phyloP scores from a whole-genome alignment of 2,113 vertebrate species.

The Anguilla rostrata region DNA sequence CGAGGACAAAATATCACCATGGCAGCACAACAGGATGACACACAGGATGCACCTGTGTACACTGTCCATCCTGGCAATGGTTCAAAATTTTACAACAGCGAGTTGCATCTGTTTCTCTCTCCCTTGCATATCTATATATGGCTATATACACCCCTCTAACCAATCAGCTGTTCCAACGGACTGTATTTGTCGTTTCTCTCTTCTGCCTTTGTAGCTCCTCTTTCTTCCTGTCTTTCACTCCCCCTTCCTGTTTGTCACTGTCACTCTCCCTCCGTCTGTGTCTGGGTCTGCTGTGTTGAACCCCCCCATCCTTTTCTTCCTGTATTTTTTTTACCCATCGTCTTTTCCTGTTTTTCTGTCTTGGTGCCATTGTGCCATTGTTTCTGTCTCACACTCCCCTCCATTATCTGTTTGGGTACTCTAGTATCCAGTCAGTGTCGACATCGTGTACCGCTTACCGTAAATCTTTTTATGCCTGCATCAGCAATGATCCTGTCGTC shows the following conservation, averaged over 20 bases:
- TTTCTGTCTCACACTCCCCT: conserved; percentile 2
- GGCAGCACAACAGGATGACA: not conserved
- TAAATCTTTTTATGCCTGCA: not conserved
- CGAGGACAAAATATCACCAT: not conserved
- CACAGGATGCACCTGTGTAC: not conserved
- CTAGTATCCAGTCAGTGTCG: not conserved
- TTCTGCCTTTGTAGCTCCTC: conserved; percentile 38
- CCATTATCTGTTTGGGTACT: not conserved
- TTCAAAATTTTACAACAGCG: not conserved
- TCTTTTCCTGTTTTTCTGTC: conserved; percentile 64
- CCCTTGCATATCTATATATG: not conserved
- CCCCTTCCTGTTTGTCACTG: conserved; percentile 46
- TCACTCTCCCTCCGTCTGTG: conserved; percentile 31
- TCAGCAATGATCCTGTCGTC: not conserved
- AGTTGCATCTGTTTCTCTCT: not conserved
- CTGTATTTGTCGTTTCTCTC: conserved; percentile 28
- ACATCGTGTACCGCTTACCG: not conserved
- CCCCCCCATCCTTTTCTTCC: conserved; percentile 57
- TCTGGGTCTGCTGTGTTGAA: conserved; percentile 35
- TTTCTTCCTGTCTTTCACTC: conserved; percentile 61
- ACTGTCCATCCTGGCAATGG: not conserved
- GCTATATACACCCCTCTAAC: not conserved
- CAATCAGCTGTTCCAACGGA: not conserved
- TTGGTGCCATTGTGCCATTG: conserved; percentile 37
- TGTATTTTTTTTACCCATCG: conserved; percentile 63